Evolutionary conservation across 1,140 invertebrate species (phyloP).

Genomic region (Nylanderia fulva): DNA sequence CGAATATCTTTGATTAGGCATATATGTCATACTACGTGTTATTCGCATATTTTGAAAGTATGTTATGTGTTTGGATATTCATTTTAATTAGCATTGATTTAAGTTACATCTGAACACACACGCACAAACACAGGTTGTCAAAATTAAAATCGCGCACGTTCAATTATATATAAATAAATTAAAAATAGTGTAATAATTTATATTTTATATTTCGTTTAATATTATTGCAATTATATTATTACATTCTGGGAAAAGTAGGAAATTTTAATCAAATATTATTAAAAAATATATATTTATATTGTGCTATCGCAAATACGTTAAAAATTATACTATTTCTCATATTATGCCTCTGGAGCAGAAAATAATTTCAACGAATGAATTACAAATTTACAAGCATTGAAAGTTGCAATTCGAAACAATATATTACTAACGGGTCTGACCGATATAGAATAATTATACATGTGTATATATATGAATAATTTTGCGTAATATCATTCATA

Average conservation of each 20-base stretch:
- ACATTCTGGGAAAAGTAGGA: not conserved
- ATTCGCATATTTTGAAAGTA: not conserved
- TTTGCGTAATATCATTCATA: slow-evolving; percentile 38
- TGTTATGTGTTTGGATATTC: not conserved
- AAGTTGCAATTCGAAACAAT: not conserved
- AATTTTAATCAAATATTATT: not conserved
- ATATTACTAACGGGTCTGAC: not conserved
- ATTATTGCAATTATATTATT: not conserved
- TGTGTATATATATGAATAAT: slow-evolving; percentile 6
- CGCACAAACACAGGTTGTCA: not conserved
- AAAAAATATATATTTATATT: not conserved
- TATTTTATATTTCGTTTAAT: too few relatives aligned
- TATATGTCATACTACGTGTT: not conserved
- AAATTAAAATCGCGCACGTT: not conserved
- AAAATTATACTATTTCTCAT: not conserved
- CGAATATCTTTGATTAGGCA: not conserved
- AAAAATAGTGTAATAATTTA: not conserved
- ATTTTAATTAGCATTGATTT: not conserved
- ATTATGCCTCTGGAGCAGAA: not conserved
- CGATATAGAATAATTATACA: not conserved
- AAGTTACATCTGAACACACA: not conserved
- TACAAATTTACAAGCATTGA: not conserved
- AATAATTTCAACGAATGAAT: not conserved
- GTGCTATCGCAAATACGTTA: not conserved
- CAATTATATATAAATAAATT: slow-evolving; percentile 1